Percentiles rank a stretch among this genome's conserved stretches.
Conservation (phyloP, 2,797 vertebrate genomes). For the Tokudaia tokunoshimensis region DNA sequence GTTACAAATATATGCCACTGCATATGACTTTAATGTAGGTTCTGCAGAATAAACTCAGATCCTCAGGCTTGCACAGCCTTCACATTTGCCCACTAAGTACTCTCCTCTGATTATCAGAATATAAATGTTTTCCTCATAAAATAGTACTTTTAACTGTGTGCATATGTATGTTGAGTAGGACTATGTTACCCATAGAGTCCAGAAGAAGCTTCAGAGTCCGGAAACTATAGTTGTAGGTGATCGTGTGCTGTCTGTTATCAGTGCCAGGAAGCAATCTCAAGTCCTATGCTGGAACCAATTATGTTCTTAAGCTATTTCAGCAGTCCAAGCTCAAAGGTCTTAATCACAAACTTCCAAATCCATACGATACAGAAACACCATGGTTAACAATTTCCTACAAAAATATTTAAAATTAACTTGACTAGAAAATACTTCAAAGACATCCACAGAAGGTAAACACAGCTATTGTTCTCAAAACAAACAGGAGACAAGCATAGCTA, state of each 20-base stretch:
- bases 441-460: not conserved
- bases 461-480: not conserved
- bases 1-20: not conserved
- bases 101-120: not conserved
- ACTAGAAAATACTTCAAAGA: not conserved
- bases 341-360: not conserved
- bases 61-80: not conserved
- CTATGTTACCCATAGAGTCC: too few relatives aligned
- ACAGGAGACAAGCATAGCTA: not conserved
- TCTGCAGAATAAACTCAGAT: not conserved
- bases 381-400: not conserved
- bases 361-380: not conserved
- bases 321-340: not conserved
- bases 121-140: not conserved
- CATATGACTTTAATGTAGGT: not conserved
- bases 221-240: not conserved
- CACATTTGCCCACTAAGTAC: not conserved
- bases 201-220: too few relatives aligned
- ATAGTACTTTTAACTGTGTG: not conserved
- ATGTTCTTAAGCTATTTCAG: not conserved
- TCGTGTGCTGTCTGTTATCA: not conserved
- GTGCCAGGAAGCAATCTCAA: not conserved
- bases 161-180: not conserved
- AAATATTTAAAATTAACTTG: not conserved
- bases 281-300: not conserved